Conservation (phyloP, 2,888 invertebrate species). For the Poecilus cupreus region DNA sequence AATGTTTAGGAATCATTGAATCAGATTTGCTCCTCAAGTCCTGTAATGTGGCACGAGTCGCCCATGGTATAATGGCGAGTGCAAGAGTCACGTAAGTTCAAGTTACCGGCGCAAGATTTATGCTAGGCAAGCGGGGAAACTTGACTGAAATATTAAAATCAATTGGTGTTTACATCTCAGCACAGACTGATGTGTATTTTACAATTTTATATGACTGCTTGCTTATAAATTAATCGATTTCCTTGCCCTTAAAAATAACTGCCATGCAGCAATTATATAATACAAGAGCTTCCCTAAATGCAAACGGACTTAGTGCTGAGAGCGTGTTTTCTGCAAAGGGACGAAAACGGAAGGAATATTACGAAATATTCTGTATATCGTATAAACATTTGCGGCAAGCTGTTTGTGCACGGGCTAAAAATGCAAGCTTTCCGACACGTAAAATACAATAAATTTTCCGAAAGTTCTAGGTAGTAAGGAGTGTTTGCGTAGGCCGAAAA, state of each 20-base stretch:
- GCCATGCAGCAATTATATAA: too few relatives aligned
- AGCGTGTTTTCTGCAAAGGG: neutral
- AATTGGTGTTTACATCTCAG: conserved; percentile 46
- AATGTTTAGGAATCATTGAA: too few relatives aligned
- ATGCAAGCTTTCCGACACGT: conserved; percentile 54
- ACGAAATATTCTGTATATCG: conserved; percentile 28
- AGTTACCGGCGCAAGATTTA: conserved; percentile 48
- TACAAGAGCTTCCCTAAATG: too few relatives aligned
- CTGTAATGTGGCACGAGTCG: too few relatives aligned
- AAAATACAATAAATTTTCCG: conserved; percentile 55
- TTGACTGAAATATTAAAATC: conserved; percentile 55
- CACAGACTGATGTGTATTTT: conserved; percentile 19
- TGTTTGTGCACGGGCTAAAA: conserved; percentile 53
- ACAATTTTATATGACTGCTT: conserved; percentile 12
- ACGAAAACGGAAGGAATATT: neutral
- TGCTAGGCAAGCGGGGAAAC: conserved; percentile 31
- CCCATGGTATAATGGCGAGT: conserved; percentile 17
- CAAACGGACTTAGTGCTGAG: neutral
- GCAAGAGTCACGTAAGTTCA: conserved; percentile 47
- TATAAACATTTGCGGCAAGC: conserved; percentile 39
- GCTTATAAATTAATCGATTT: neutral
- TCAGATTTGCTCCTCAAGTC: too few relatives aligned
- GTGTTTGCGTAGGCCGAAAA: conserved; percentile 55
- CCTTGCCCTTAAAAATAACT: too few relatives aligned
- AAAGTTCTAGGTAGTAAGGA: conserved; percentile 54